Evolutionary conservation across 2,888 invertebrate species (phyloP).

Genomic region (Hemistola chrysoprasaria): DNA sequence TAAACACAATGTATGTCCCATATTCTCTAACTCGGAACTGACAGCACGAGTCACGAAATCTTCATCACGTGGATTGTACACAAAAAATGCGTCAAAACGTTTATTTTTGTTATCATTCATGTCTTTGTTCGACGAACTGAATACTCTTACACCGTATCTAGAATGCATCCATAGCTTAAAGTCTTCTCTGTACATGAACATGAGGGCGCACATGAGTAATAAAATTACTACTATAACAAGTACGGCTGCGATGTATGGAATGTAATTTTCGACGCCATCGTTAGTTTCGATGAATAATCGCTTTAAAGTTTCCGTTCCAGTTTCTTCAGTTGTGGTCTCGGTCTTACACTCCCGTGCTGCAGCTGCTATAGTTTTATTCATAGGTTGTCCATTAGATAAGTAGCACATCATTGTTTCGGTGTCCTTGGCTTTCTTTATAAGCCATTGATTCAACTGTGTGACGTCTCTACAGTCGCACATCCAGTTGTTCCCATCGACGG

Average conservation of each 20-base stretch:
- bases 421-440: constrained; percentile 85
- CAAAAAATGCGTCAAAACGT: constrained; percentile 93
- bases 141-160: constrained; percentile 88
- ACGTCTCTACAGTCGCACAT: constrained; percentile 90
- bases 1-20: constrained; percentile 83
- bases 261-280: constrained; percentile 86
- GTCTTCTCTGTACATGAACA: constrained; percentile 89
- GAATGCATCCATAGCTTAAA: constrained; percentile 91
- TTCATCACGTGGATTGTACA: constrained; percentile 92
- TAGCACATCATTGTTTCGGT: constrained; percentile 86
- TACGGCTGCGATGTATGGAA: constrained; percentile 88
- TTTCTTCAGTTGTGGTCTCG: constrained; percentile 84
- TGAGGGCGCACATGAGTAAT: constrained; percentile 85
- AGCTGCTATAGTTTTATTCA: constrained; percentile 76
- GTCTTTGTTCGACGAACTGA: constrained; percentile 82
- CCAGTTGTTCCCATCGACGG: constrained; percentile 91
- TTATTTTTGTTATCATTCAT: constrained; percentile 84
- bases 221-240: constrained; percentile 87
- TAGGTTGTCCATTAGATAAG: constrained; percentile 76
- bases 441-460: constrained; percentile 86
- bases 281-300: constrained; percentile 84
- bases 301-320: constrained; percentile 81
- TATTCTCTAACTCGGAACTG: constrained; percentile 88
- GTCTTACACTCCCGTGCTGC: constrained; percentile 82
- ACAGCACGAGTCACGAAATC: constrained; percentile 86